Evolutionary conservation across 2,113 vertebrate genomes (phyloP), one percentile per base, ranked within the genome.

Genomic region (Beaufortia kweichowensis): DNA sequence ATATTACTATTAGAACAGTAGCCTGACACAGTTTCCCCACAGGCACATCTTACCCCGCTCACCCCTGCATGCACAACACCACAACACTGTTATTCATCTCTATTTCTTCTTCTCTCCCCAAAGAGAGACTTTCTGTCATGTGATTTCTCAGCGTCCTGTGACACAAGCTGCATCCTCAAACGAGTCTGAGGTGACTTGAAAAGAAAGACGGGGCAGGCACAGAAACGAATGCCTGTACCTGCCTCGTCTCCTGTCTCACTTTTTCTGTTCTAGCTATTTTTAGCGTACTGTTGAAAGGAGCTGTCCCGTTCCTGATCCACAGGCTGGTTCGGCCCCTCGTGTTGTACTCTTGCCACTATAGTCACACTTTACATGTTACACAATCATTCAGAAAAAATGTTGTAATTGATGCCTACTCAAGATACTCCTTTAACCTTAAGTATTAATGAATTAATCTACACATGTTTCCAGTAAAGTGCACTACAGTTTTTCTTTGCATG

Each of bases 241-340:
- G 55, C 17, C 28, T 63, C 29, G 23, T 26, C 65, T 60, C n/a
- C 59, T 46, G 28, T 43, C 48, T 28, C 43, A 33, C 17, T n/a
- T 60, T 29, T 19, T 41, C 5, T 28, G 9, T 12, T 6, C 21
- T 17, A 17, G 43, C 50, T 81, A 75, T 83, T 83, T 85, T 81
- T 79, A 77, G 68, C 43, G 15, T 24, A 3, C 41, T 61, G 46
- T 53, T 65, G 75, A 77, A 82, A 79, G 60, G 21, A 72, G 55
- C 69, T 70, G 81, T 76, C 66, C 74, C 31, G 24, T 68, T 15
- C 56, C 62, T 79, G 70, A 66, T 81, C 21, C n/a, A 2, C 35
- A n/a, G 8, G 31, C 29, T 53, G 6, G 1, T 21, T 21, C 6
- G 9, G 43, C 43, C 15, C 43, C 15, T 17, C 15, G 43, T 46